Evolutionary conservation across 1,140 invertebrate species (phyloP).

Genomic region (Paracyclopina nana): DNA sequence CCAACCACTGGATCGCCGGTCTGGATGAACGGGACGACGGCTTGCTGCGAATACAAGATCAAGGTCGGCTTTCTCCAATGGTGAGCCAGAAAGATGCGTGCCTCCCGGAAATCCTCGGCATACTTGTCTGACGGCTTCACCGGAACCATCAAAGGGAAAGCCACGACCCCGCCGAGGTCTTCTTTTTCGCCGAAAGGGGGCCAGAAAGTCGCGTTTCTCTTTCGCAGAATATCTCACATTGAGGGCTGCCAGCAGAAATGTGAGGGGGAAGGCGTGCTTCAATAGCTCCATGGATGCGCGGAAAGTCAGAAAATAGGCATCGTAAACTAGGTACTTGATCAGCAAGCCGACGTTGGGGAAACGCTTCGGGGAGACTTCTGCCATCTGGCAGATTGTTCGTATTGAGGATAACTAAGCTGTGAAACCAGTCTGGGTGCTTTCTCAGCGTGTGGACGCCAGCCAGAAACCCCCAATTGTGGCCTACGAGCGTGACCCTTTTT

Average conservation of each 20-base stretch:
- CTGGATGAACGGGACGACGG: neutral
- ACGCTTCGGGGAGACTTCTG: neutral
- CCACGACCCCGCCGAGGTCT: neutral
- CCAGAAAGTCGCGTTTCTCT: neutral
- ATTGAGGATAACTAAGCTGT: constrained; percentile 19
- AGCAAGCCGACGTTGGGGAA: neutral
- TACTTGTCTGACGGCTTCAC: neutral
- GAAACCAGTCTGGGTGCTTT: constrained; percentile 17
- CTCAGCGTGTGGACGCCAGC: constrained; percentile 17
- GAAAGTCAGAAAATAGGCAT: constrained; percentile 12
- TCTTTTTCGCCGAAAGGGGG: neutral
- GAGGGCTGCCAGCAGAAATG: neutral
- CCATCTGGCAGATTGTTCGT: constrained; percentile 18
- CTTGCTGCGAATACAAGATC: neutral
- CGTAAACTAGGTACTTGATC: constrained; percentile 17
- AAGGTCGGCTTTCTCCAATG: neutral
- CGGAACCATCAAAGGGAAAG: neutral
- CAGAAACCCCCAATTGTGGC: constrained; percentile 19
- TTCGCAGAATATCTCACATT: neutral
- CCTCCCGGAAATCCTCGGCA: neutral
- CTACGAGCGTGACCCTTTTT: constrained; percentile 16
- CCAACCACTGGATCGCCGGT: neutral
- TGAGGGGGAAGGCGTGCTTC: neutral
- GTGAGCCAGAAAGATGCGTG: neutral
- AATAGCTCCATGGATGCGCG: constrained; percentile 3